Percentiles rank a stretch among this genome's conserved stretches.
Conservation (phyloP, 35 echinoderm and acorn worm species). For the Diadema setosum region DNA sequence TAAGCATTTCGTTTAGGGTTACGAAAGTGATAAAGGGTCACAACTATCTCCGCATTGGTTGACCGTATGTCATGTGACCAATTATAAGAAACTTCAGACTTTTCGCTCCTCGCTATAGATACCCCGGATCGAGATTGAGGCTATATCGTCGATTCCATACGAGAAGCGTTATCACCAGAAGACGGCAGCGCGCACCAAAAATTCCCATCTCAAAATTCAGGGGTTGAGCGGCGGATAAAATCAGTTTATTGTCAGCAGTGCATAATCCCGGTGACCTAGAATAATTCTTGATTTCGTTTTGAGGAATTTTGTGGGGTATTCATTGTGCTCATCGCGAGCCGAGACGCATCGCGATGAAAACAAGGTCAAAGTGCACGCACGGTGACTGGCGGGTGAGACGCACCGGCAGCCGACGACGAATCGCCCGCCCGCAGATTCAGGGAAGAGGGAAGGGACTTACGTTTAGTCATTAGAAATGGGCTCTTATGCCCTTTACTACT, state of each 20-base stretch:
- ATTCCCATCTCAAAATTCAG: background rate
- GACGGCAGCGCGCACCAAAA: background rate
- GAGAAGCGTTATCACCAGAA: too few relatives aligned
- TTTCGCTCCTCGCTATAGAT: too few relatives aligned
- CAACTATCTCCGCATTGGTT: slow-evolving; percentile 4
- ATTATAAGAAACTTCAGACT: background rate
- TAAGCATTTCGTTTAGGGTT: background rate
- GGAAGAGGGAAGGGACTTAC: background rate
- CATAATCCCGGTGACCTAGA: background rate
- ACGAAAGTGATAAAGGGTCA: background rate
- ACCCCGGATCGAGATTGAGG: too few relatives aligned
- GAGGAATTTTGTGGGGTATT: background rate
- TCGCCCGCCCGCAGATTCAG: background rate
- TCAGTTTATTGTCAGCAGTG: background rate
- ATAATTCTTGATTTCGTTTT: background rate
- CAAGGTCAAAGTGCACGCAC: slow-evolving; percentile 15
- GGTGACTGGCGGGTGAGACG: background rate
- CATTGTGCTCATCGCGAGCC: background rate
- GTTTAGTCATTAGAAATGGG: background rate
- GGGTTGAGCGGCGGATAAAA: background rate
- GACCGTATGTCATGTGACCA: slow-evolving; percentile 13
- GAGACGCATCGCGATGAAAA: background rate
- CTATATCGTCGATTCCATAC: too few relatives aligned
- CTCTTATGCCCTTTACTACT: background rate
- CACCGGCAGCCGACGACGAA: background rate